These are phyloP conservation scores for Globia sparganii DNA, from an alignment of 2,888 invertebrate genomes.

Conservation along the genomic window DNA sequence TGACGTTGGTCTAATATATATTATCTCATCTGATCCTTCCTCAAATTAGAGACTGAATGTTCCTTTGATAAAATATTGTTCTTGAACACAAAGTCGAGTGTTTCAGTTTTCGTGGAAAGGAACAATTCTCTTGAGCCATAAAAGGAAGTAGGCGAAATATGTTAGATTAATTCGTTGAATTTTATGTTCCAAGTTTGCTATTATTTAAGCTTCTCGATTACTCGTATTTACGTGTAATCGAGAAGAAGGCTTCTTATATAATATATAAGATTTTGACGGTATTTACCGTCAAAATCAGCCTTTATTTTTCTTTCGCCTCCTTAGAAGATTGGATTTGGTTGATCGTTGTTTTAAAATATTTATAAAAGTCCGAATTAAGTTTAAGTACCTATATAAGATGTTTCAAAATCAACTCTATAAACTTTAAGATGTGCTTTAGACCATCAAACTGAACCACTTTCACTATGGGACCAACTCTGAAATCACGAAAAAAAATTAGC, in stretches of 20 bases:
- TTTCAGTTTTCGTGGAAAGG: conserved; percentile 10
- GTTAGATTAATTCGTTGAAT: conserved; percentile 30
- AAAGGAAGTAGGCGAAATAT: conserved; percentile 8
- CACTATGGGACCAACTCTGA: too few relatives aligned
- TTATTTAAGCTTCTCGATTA: conserved; percentile 8
- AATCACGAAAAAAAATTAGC: too few relatives aligned
- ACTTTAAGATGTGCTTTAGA: too few relatives aligned
- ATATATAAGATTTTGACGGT: too few relatives aligned
- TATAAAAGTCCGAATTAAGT: too few relatives aligned
- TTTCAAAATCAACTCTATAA: too few relatives aligned
- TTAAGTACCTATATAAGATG: too few relatives aligned
- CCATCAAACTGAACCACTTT: too few relatives aligned
- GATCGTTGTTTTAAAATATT: too few relatives aligned
- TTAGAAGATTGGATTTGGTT: too few relatives aligned
- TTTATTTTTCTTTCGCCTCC: background rate
- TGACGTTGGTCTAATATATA: background rate
- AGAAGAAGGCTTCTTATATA: too few relatives aligned
- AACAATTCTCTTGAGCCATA: background rate
- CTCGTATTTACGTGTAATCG: too few relatives aligned
- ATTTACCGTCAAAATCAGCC: conserved; percentile 14
- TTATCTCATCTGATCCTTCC: background rate
- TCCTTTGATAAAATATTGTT: conserved; percentile 14
- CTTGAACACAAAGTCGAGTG: background rate
- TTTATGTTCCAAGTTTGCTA: conserved; percentile 44
- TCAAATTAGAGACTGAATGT: background rate